Percentiles rank a stretch among this genome's conserved stretches.
phyloP scores from a whole-genome alignment of 2,113 vertebrate genomes.

The Phyllopteryx taeniolatus region DNA sequence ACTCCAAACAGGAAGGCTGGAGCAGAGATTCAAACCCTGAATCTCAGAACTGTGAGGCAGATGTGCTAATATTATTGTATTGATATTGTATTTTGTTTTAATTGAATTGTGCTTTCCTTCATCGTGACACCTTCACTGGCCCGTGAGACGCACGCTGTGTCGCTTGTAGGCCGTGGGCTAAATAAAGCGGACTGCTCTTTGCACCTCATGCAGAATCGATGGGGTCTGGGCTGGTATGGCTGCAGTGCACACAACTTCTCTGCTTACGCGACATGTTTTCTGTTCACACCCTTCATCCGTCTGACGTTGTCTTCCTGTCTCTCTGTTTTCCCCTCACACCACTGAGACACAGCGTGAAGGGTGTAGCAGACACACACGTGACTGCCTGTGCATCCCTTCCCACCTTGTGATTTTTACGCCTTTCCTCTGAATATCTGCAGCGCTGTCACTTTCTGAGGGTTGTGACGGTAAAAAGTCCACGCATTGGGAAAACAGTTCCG shows the following conservation, averaged over 20 bases:
- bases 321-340: slow-evolving; percentile 1
- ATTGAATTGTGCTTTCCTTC: background rate
- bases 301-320: slow-evolving; percentile 17
- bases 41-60: too few relatives aligned
- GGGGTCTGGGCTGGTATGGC: slow-evolving; percentile 30
- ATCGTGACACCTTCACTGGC: slow-evolving; percentile 8
- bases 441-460: slow-evolving; percentile 35
- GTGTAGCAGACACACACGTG: slow-evolving; percentile 2
- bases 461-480: slow-evolving; percentile 33
- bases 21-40: too few relatives aligned
- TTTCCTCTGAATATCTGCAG: slow-evolving; percentile 22
- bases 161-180: background rate
- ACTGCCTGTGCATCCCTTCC: slow-evolving; percentile 10
- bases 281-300: slow-evolving; percentile 18
- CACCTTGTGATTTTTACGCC: slow-evolving; percentile 9
- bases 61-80: too few relatives aligned
- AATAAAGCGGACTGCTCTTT: slow-evolving; percentile 36
- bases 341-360: slow-evolving; percentile 17
- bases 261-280: slow-evolving; percentile 42
- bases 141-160: slow-evolving; percentile 4
- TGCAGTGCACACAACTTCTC: slow-evolving; percentile 46
- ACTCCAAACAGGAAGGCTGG: too few relatives aligned
- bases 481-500: slow-evolving; percentile 27
- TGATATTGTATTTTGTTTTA: too few relatives aligned
- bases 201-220: slow-evolving; percentile 40